Conservation (phyloP, 2,888 invertebrate genomes). For the Nephrotoma appendiculata region DNA sequence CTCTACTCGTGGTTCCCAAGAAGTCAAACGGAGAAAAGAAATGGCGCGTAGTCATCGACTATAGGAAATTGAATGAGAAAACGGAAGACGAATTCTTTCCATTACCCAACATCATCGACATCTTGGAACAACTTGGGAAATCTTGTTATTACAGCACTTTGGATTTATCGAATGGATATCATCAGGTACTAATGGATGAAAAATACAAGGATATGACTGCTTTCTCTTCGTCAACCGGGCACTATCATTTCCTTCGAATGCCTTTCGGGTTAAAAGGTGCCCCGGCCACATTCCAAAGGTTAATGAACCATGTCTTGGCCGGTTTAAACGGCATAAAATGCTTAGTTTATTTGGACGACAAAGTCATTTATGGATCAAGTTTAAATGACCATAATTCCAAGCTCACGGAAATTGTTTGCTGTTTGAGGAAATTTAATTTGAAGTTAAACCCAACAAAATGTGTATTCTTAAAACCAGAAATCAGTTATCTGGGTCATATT, state of each 20-base stretch:
- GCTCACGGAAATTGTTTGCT: conserved; percentile 11
- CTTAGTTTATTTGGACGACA: conserved; percentile 18
- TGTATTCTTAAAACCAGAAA: conserved; percentile 14
- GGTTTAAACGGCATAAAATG: conserved; percentile 12
- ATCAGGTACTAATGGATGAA: conserved; percentile 10
- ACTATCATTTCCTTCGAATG: conserved; percentile 15
- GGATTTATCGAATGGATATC: conserved; percentile 12
- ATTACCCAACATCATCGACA: conserved; percentile 13
- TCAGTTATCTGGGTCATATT: conserved; percentile 15
- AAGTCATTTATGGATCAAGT: conserved; percentile 16
- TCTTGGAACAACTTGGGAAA: conserved; percentile 11
- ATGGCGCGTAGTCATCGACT: conserved; percentile 17
- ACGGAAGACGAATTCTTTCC: conserved; percentile 15
- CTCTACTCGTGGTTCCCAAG: conserved; percentile 17
- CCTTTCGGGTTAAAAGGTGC: conserved; percentile 17
- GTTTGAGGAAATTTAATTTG: conserved; percentile 12
- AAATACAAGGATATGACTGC: conserved; percentile 13
- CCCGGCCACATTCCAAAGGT: conserved; percentile 19
- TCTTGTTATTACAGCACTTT: conserved; percentile 11
- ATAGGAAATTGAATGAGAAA: conserved; percentile 13
- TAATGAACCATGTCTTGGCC: conserved; percentile 19
- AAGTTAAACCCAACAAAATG: conserved; percentile 17
- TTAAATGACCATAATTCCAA: conserved; percentile 13
- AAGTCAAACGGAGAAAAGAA: conserved; percentile 16
- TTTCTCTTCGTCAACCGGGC: conserved; percentile 12